Conservation (phyloP, 2,888 invertebrate species). For the Chironomus tentans region DNA sequence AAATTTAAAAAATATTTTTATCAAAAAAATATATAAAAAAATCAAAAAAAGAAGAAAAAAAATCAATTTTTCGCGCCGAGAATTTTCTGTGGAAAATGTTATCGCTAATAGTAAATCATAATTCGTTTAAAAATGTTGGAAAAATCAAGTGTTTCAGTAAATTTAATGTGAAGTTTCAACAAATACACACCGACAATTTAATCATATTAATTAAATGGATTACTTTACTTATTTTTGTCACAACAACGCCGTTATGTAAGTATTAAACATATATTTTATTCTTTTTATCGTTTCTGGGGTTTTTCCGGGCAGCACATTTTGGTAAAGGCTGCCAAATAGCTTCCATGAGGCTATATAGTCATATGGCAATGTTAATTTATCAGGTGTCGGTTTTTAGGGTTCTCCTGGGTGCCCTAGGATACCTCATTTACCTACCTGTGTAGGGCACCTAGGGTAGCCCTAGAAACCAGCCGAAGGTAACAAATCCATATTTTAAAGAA, state of each 20-base stretch:
- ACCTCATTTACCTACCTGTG: too few relatives aligned
- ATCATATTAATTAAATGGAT: constrained; percentile 27
- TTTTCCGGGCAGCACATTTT: too few relatives aligned
- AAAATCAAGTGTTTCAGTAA: constrained; percentile 26
- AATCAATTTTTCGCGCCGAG: neutral
- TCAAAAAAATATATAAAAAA: too few relatives aligned
- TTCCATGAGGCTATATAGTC: too few relatives aligned
- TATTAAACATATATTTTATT: neutral
- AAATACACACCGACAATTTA: constrained; percentile 24
- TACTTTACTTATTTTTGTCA: constrained; percentile 24
- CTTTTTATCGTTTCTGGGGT: too few relatives aligned
- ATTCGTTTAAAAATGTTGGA: constrained; percentile 24
- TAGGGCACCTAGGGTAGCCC: too few relatives aligned
- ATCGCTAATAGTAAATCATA: constrained; percentile 26
- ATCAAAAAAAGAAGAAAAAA: neutral
- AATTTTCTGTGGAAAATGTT: constrained; percentile 25
- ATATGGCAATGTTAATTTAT: too few relatives aligned
- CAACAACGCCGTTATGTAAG: constrained; percentile 25
- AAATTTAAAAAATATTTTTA: neutral
- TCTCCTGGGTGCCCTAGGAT: too few relatives aligned
- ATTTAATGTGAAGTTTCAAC: constrained; percentile 26
- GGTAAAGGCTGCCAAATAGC: too few relatives aligned
- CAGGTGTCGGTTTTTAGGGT: too few relatives aligned
- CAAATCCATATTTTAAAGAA: too few relatives aligned
- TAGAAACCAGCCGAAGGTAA: too few relatives aligned